Evolutionary conservation across 2,888 invertebrate genomes (phyloP).

Genomic region (Polyploca ridens): DNA sequence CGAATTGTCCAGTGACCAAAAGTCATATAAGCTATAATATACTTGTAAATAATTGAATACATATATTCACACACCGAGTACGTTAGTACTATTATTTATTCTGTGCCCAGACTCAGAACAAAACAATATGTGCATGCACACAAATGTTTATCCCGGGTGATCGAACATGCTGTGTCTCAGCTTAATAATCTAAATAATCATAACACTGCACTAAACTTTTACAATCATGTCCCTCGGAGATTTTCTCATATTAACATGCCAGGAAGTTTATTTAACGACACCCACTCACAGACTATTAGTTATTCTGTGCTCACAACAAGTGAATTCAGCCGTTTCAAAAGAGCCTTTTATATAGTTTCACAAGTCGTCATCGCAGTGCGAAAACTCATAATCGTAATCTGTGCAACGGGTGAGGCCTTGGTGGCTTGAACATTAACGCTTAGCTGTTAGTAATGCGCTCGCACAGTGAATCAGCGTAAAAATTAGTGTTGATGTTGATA

Average conservation of each 20-base stretch:
- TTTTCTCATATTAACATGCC: background rate
- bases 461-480: background rate
- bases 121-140: no score
- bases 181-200: no score
- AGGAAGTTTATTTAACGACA: background rate
- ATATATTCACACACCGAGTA: no score
- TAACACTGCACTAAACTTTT: no score
- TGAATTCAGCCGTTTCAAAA: background rate
- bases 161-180: no score
- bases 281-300: background rate
- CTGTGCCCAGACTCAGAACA: no score
- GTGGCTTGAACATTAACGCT: background rate
- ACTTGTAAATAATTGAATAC: no score
- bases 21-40: no score
- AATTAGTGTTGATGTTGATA: no score
- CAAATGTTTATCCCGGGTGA: no score
- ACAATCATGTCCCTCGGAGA: background rate
- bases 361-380: background rate
- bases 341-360: background rate
- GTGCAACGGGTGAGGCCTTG: background rate
- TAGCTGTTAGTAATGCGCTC: background rate
- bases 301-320: background rate
- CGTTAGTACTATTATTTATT: no score
- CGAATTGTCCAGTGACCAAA: no score
- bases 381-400: background rate